Evolutionary conservation across 2,797 vertebrate genomes (phyloP), one percentile per base, ranked within the genome.

Genomic region (Crocidura indochinensis): DNA sequence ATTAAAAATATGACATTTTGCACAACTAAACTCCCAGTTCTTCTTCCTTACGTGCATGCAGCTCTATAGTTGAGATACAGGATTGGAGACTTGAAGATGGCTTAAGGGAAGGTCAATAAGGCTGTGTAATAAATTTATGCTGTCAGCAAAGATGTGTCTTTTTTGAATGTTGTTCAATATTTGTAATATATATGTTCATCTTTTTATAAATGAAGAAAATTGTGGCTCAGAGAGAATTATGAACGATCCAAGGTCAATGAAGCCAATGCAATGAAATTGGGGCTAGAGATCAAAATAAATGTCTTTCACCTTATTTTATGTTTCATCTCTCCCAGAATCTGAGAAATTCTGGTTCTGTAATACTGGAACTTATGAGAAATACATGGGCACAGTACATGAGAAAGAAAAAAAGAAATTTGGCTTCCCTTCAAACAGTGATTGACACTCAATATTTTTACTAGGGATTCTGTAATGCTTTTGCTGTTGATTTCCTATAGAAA

Each of bases 371-470:
- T 60, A 60, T 60, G 14, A 60, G 56, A n/a, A 53, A 53, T 60
- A 4, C 49, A 12, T 27, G 12, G 26, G 73, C 26, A n/a, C 10
- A 62, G 27, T 27, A 47, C 51, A 31, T 31, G 51, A 56, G 81
- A 64, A 56, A n/a, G 87, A 87, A 88, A 80, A 47, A 17, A 80
- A 72, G 19, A 62, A 51, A 10, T n/a, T 91, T 91, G 77, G 51
- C 47, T 94, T 91, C 75, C n/a, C 6, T 24, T 67, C 71, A 62
- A 2, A 26, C 64, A 4, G 79, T 77, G 72, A 7, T 62, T 6
- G 46, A 87, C 10, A 67, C 9, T 11, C 72, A 77, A 80, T 4
- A 44, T 69, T 73, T 64, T 14, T 31, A 22, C 69, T 20, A 20
- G 56, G 56, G 17, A 60, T 60, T 72, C 1, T 65, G 4, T 65